Percentiles rank a stretch among this genome's conserved stretches.
Conservation (phyloP, 2,888 invertebrate genomes). For the Bombylius discolor region DNA sequence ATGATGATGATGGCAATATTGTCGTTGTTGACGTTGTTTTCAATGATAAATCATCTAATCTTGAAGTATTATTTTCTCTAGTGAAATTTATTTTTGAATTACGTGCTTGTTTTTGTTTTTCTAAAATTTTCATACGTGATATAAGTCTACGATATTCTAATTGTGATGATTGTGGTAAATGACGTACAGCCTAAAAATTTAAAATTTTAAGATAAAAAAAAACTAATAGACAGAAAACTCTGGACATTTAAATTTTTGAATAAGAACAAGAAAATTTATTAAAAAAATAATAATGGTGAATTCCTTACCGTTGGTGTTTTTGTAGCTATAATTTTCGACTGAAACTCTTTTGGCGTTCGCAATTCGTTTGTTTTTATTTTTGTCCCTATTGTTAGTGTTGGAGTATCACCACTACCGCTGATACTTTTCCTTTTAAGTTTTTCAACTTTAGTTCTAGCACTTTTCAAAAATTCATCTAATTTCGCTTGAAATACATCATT, state of each 20-base stretch:
- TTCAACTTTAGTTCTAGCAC: conserved; percentile 24
- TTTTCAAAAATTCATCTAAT: conserved; percentile 29
- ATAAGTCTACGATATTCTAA: conserved; percentile 31
- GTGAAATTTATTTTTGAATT: conserved; percentile 2
- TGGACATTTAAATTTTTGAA: no score
- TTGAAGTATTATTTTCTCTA: conserved; percentile 4
- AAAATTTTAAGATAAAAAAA: not conserved
- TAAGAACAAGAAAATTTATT: no score
- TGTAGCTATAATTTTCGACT: conserved; percentile 1
- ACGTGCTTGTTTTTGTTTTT: conserved; percentile 23
- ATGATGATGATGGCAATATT: not conserved
- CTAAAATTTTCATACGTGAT: conserved; percentile 32
- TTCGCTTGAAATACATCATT: conserved; percentile 28
- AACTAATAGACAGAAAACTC: no score
- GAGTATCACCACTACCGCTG: not conserved
- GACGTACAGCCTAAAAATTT: conserved; percentile 28
- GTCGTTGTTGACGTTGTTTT: not conserved
- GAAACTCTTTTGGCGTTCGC: not conserved
- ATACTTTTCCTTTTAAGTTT: conserved; percentile 1
- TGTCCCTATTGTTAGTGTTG: not conserved
- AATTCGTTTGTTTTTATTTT: not conserved
- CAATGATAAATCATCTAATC: not conserved
- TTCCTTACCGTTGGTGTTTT: conserved; percentile 25
- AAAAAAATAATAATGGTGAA: no score
- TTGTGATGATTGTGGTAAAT: conserved; percentile 33